These are phyloP conservation scores for Triplophysa yarkandensis DNA, from an alignment of 2,797 vertebrate species.

Conservation along the genomic window DNA sequence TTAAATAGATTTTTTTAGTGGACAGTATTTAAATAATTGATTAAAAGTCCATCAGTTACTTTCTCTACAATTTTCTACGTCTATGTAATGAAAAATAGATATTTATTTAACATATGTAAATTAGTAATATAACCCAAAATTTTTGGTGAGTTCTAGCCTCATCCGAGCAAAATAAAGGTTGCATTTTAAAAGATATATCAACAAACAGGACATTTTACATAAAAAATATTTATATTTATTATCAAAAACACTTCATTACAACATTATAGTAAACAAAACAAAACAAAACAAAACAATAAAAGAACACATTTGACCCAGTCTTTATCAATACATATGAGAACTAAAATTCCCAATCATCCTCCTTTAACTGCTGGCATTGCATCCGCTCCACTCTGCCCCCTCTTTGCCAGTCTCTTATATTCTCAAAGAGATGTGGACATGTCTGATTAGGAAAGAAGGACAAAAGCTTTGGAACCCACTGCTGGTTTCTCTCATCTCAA, in stretches of 20 bases:
- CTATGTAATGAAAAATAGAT: no score
- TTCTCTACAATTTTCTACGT: no score
- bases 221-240: neutral
- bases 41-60: no score
- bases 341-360: neutral
- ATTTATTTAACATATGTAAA: no score
- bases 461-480: slow-evolving; percentile 46
- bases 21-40: no score
- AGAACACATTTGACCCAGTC: neutral
- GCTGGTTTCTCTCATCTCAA: slow-evolving; percentile 55
- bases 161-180: neutral
- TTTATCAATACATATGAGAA: neutral
- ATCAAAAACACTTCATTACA: neutral
- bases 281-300: neutral
- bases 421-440: slow-evolving; percentile 16
- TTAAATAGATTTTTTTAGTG: no score
- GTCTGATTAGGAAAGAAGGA: slow-evolving; percentile 38
- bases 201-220: neutral
- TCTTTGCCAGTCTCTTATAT: slow-evolving; percentile 14
- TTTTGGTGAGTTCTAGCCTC: no score
- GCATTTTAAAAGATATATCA: neutral
- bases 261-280: neutral
- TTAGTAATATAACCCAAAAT: no score
- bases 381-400: neutral
- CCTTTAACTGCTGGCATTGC: neutral